Base-by-base conservation (phyloP, 2,797 vertebrate species). In the Chromis chromis region DNA sequence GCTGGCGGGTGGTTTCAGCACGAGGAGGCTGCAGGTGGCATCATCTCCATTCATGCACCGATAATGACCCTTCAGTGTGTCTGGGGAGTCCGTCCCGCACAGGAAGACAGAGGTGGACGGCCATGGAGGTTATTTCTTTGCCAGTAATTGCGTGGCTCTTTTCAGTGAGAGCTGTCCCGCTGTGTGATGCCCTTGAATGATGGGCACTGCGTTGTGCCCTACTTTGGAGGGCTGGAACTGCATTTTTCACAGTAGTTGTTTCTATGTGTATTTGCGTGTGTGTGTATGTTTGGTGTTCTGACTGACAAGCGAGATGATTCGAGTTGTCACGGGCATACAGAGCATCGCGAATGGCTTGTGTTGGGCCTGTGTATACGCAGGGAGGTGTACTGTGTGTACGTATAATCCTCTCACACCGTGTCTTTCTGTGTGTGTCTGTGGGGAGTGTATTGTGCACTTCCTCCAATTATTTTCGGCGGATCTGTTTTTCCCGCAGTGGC, bases 401-500 rank as follows among this genome's bases (percentile, higher is more conserved):
- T 61, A 64, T 87, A 85, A 86, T 86, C 86, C 75, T 78, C 65
- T 89, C 76, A 81, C 79, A 76, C 79, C 60, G 59, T 72, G 70
- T 82, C 70, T 65, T 69, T 70, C 22, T 64, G 46, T 40, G 65
- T 64, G 61, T 77, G 72, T 87, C 61, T 75, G 73, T 59, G 52
- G 79, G 83, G 83, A 79, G 78, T 61, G 85, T 33, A 80, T 86
- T 83, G 82, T 91, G 78, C 28, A 84, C 75, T 90, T 91, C 90
- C 90, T 87, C 48, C 82, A 25, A 90, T 91, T 90, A 86, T 88
- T 88, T 83, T 74, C 61, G 61, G 74, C 33, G 4, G 66, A 81
- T 86, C 68, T 69, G 66, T 82, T 86, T 25, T 91, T 84, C 70
- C 78, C 82, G 71, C 72, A 65, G 21, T 19, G 42, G 71, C 80